phyloP scores from a whole-genome alignment of 2,113 vertebrate genomes.

The Pedetes capensis region DNA sequence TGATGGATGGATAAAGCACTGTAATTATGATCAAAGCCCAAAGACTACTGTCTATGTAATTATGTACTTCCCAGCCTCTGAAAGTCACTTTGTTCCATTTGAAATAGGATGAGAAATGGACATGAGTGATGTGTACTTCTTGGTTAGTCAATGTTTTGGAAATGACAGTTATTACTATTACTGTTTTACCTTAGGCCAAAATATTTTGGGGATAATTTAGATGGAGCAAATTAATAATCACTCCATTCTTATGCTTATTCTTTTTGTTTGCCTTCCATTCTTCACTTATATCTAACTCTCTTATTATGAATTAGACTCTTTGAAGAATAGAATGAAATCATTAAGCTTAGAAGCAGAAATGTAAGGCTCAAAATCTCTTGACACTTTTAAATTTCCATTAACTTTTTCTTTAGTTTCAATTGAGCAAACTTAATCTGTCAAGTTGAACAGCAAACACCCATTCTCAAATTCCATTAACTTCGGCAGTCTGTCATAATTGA shows the following conservation, averaged over 20 bases:
- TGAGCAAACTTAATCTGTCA: conserved; percentile 25
- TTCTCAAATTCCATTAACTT: conserved; percentile 31
- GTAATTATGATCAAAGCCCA: conserved; percentile 78
- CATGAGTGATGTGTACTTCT: conserved; percentile 63
- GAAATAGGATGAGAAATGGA: conserved; percentile 66
- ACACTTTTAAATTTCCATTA: not conserved
- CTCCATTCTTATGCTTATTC: conserved; percentile 16
- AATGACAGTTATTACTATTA: conserved; percentile 74
- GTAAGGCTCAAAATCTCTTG: not conserved
- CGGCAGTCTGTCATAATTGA: conserved; percentile 8
- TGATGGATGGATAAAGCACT: conserved; percentile 72
- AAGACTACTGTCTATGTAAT: conserved; percentile 65
- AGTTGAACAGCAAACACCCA: not conserved
- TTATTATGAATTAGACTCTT: conserved; percentile 34
- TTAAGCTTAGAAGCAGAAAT: not conserved
- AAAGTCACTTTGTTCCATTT: conserved; percentile 76
- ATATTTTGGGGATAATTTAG: conserved; percentile 58
- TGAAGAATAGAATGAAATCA: conserved; percentile 17
- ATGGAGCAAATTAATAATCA: conserved; percentile 46
- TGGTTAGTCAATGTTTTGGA: conserved; percentile 69
- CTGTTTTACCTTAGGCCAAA: conserved; percentile 59
- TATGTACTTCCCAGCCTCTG: conserved; percentile 62
- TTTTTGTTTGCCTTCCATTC: conserved; percentile 12
- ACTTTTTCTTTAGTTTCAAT: conserved; percentile 42
- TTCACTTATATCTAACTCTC: not conserved